A percentile compares a stretch with the other conserved stretches of the same genome.
Evolutionary conservation across 2,113 vertebrate genomes (phyloP).

Genomic region (Cisticola juncidis): DNA sequence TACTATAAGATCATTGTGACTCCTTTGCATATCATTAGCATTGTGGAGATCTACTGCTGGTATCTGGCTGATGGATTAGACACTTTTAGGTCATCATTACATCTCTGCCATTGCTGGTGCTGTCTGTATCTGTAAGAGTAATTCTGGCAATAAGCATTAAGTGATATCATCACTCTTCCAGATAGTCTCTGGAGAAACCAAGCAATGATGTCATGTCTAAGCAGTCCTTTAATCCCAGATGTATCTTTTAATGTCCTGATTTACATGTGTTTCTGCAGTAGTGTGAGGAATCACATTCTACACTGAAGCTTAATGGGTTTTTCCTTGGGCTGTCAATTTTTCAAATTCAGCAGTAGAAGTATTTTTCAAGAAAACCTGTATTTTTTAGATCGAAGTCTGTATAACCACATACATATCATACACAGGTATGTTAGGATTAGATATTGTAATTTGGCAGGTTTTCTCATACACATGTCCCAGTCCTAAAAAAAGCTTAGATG

Average conservation of each 20-base stretch:
- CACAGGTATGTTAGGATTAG: not conserved
- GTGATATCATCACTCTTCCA: not conserved
- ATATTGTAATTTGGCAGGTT: not conserved
- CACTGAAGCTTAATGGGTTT: not conserved
- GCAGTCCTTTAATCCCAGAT: not conserved
- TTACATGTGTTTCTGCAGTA: not conserved
- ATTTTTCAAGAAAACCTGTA: not conserved
- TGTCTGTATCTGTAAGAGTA: not conserved
- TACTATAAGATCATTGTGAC: not conserved
- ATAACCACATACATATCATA: not conserved
- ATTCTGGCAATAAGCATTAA: constrained; percentile 2
- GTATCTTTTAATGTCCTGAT: not conserved
- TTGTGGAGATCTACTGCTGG: not conserved
- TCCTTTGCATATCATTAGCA: not conserved
- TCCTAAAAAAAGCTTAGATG: not conserved
- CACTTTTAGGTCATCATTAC: not conserved
- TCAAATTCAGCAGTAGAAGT: not conserved
- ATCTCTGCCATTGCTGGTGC: not conserved
- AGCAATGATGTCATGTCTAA: constrained; percentile 33
- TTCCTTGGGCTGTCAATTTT: not conserved
- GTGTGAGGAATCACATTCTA: not conserved
- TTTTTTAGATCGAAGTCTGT: not conserved
- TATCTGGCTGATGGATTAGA: not conserved
- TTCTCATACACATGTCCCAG: not conserved
- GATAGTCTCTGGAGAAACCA: constrained; percentile 9